Evolutionary conservation across 2,113 vertebrate genomes (phyloP), one percentile per base, ranked within the genome.

Genomic region (Paraplagusia blochii): DNA sequence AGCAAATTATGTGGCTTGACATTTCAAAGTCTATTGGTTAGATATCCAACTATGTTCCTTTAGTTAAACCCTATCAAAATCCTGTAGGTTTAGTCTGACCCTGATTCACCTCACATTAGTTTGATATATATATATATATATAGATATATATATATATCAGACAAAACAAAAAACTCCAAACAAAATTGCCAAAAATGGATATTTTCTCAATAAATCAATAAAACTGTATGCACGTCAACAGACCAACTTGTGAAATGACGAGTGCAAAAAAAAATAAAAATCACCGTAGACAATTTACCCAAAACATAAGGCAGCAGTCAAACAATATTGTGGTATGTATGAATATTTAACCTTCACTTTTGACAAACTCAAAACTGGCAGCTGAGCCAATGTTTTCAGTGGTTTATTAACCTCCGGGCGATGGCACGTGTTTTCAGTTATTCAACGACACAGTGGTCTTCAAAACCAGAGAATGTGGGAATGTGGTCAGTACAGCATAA

Each of bases 391-490:
- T 35, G 34, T 15, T 42, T 7, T 10, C 44, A 15, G 11, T 8
- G 49, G 29, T 44, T 36, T 16, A 39, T 29, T 53, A 18, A 40
- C 44, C 40, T 40, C 42, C n/a, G 19, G 29, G 8, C 5, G 18
- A 39, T 55, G 62, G 50, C 56, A 46, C 56, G 9, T 35, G 13
- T 18, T 36, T 14, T 29, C 38, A 40, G 38, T 40, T 40, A 40
- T 13, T 40, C 38, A 5, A 1, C 33, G 7, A 10, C 13, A 17
- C 16, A 13, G 36, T 42, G 36, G 11, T 40, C 13, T 7, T 1
- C 6, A 17, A 54, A 48, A 64, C 38, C 15, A 34, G 17, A 22
- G 36, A 29, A 14, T 49, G n/a, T 57, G 53, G 50, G 56, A 56
- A 51, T n/a, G 33, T 9, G 0, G 1, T 45, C n/a, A 8, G 4